Conservation (phyloP, 2,113 vertebrate genomes). For the Crypturellus undulatus region DNA sequence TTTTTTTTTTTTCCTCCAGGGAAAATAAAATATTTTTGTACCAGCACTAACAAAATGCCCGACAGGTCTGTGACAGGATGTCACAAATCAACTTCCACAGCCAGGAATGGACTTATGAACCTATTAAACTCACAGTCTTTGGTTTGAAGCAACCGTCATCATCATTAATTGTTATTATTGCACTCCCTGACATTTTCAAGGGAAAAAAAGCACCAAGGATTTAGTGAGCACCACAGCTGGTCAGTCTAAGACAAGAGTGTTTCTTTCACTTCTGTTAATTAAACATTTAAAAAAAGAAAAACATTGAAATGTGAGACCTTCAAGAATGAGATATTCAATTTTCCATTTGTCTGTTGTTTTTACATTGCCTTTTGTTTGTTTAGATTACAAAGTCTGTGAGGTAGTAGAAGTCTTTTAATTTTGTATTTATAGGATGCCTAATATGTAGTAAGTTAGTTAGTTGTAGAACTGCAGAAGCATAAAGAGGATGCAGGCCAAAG, state of each 20-base stretch:
- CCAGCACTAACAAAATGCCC: neutral
- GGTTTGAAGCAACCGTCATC: conserved; percentile 32
- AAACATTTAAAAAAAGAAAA: neutral
- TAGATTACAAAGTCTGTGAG: neutral
- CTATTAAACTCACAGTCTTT: conserved; percentile 37
- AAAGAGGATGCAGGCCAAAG: neutral
- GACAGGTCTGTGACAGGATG: neutral
- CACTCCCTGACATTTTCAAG: conserved; percentile 8
- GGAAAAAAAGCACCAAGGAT: neutral
- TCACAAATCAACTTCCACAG: conserved; percentile 40
- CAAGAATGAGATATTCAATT: rapidly evolving
- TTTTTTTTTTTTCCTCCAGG: rapidly evolving
- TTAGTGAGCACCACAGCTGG: neutral
- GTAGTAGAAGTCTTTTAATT: rapidly evolving
- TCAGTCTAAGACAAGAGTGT: neutral
- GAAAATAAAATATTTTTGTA: neutral
- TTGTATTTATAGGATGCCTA: neutral
- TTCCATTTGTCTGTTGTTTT: rapidly evolving
- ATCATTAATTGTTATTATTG: conserved; percentile 60
- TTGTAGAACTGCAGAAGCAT: neutral
- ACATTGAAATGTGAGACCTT: neutral
- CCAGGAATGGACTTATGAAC: conserved; percentile 17
- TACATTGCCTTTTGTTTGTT: neutral
- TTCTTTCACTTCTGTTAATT: neutral
- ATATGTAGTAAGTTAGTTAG: rapidly evolving